These are phyloP conservation scores for Diabrotica balteata DNA, from an alignment of 2,888 invertebrate species.

Conservation along the genomic window DNA sequence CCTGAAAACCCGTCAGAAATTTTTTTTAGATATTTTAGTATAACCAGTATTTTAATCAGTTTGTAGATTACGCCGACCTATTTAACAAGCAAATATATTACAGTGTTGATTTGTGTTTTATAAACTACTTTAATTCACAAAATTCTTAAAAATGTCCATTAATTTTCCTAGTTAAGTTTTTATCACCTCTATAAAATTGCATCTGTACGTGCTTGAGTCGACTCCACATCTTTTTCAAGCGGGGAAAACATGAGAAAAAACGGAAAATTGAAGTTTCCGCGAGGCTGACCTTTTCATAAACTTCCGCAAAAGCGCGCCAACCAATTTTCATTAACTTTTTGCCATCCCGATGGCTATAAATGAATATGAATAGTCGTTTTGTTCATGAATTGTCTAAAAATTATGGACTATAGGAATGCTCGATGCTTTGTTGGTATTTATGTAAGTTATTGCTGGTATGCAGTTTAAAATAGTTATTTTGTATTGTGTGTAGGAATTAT, in stretches of 20 bases:
- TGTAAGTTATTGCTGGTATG: too few species aligned
- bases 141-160: too few species aligned
- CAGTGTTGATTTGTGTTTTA: too few species aligned
- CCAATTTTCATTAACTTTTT: conserved; percentile 36
- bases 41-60: too few species aligned
- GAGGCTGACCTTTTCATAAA: conserved; percentile 35
- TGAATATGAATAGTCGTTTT: conserved; percentile 23
- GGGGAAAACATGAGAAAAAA: conserved; percentile 14
- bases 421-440: neutral
- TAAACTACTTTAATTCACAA: too few species aligned
- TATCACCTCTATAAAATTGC: neutral
- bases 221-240: conserved; percentile 12
- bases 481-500: too few species aligned
- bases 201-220: neutral
- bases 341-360: conserved; percentile 21
- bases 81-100: too few species aligned
- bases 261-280: conserved; percentile 31
- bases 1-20: too few species aligned
- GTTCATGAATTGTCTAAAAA: conserved; percentile 18
- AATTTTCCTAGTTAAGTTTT: neutral
- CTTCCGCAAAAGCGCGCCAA: conserved; percentile 23
- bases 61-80: too few species aligned
- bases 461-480: too few species aligned
- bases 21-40: too few species aligned
- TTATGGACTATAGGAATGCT: neutral